Base-by-base conservation (phyloP, 2,888 invertebrate genomes). In the Cryptophagus acutangulus region DNA sequence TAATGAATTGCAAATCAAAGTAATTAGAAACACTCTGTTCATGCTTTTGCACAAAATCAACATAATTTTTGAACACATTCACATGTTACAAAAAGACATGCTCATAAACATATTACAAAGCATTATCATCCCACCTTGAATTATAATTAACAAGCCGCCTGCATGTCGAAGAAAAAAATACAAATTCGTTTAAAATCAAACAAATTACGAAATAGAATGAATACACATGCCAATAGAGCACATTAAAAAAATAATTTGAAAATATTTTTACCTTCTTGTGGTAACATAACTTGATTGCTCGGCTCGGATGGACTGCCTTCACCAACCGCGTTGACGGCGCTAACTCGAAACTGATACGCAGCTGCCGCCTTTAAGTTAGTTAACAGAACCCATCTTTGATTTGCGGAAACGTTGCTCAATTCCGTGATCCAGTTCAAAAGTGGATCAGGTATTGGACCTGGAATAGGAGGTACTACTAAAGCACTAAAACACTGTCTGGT, bases 261-360 rank as follows among this genome's bases (percentile, higher is more conserved):
- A 24, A 40, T 36, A 68, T 78, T n/a, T n/a, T 74, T 76, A 94
- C 93, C 91, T 82, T 96, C 94, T 75, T 96, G 95, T 0, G 97
- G 97, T 54, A 99, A 74, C 56, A 87, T 86, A 38, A 99, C 80
- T 37, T 87, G 79, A 61, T 90, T 90, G 51, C 91, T 92, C 0
- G 94, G 86, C 43, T 86, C 84, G 0, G 94, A 94, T 1, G 91
- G 82, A 1, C 87, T 83, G 2, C 97, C 96, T 65, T 95, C 92
- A 0, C 97, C 97, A 1, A 96, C 94, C 35, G 87, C 85, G 70
- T 99, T 99, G 8, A 94, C 87, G 9, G 97, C 94, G 48, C 89
- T 89, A n/a, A 99, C 89, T 46, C 96, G 77, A 70, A 99, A 99
- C 67, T 95, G 93, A 69, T 97, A 99, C 0, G 89, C 86, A 0